Evolutionary conservation across 2,888 invertebrate species (phyloP).

Genomic region (Mesodorylaimus sp.): DNA sequence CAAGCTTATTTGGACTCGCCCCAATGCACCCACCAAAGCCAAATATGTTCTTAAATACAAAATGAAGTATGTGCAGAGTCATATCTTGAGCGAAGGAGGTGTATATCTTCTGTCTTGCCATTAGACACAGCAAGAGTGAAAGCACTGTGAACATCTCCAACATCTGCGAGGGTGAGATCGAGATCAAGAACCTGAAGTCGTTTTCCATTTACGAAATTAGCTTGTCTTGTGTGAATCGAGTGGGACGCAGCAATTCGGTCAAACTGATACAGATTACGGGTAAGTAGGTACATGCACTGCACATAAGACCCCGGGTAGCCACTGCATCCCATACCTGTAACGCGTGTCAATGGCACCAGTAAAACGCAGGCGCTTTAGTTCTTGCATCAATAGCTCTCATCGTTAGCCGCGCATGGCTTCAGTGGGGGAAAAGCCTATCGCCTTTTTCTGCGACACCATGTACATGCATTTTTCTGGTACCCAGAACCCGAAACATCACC

Average conservation of each 20-base stretch:
- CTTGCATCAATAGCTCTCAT: no score
- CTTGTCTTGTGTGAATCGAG: constrained; percentile 1
- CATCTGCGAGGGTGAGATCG: constrained; percentile 1
- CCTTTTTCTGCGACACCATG: no score
- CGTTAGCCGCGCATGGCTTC: no score
- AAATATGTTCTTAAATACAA: constrained; percentile 5
- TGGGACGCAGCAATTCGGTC: constrained; percentile 4
- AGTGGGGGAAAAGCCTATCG: no score
- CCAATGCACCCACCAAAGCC: background rate
- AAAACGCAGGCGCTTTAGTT: no score
- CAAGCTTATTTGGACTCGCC: constrained; percentile 7
- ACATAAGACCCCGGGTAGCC: no score
- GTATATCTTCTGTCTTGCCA: no score
- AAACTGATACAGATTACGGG: constrained; percentile 12
- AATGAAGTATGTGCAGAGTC: background rate
- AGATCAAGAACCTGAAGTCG: constrained; percentile 5
- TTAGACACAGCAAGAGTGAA: constrained; percentile 1
- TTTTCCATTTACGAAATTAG: constrained; percentile 13
- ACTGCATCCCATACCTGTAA: no score
- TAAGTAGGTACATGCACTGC: no score
- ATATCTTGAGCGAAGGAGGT: no score
- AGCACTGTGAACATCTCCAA: background rate
- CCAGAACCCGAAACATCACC: constrained; percentile 13
- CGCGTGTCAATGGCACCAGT: no score
- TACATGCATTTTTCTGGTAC: no score